Conservation (phyloP, 2,113 vertebrate genomes). For the Osmerus eperlanus region DNA sequence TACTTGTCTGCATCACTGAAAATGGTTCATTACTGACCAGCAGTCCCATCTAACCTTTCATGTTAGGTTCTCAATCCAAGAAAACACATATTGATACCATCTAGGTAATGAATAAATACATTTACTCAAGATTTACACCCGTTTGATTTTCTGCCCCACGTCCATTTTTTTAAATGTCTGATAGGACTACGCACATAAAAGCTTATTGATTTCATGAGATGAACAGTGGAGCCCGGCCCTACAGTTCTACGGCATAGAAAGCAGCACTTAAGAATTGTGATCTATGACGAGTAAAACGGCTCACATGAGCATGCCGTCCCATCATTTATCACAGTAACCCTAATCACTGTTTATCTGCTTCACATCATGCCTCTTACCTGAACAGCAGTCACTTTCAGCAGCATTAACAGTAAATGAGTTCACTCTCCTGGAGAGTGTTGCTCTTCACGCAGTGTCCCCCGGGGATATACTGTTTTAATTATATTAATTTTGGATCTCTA, state of each 20-base stretch:
- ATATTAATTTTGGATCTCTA: no score
- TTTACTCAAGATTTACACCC: constrained; percentile 6
- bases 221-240: constrained; percentile 29
- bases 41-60: background rate
- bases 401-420: constrained; percentile 53
- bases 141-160: constrained; percentile 28
- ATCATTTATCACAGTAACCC: constrained; percentile 63
- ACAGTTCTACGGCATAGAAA: constrained; percentile 39
- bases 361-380: constrained; percentile 62
- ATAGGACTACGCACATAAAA: constrained; percentile 51
- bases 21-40: background rate
- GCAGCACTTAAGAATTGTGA: constrained; percentile 66
- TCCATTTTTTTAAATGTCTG: constrained; percentile 41
- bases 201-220: constrained; percentile 55
- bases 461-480: no score
- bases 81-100: constrained; percentile 13
- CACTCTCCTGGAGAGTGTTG: constrained; percentile 26
- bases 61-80: background rate
- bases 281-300: constrained; percentile 65
- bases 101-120: background rate
- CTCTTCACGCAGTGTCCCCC: constrained; percentile 6
- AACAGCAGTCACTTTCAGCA: constrained; percentile 52
- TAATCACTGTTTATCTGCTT: constrained; percentile 72
- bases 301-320: constrained; percentile 54
- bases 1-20: background rate